phyloP scores from a whole-genome alignment of 2,797 vertebrate species.

The Cirrhinus mrigala region DNA sequence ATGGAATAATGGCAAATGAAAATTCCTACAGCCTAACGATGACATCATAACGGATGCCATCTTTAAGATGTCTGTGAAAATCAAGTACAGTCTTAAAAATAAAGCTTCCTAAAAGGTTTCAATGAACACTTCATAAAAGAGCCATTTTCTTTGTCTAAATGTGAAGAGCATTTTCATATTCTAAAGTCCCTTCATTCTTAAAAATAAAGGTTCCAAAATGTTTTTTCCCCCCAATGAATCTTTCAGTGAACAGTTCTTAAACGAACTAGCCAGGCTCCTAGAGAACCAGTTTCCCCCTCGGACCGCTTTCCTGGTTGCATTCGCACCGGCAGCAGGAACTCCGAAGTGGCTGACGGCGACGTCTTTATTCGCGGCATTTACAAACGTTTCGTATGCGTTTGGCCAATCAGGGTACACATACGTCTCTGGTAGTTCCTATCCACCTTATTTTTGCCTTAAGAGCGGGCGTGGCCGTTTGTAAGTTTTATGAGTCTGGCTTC shows the following conservation, averaged over 20 bases:
- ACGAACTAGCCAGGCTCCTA: neutral
- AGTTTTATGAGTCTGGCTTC: too few species aligned
- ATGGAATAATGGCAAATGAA: slow-evolving; percentile 23
- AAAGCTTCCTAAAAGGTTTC: neutral
- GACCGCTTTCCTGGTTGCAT: too few species aligned
- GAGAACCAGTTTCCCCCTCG: too few species aligned
- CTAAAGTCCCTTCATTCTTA: neutral
- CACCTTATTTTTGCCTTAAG: too few species aligned
- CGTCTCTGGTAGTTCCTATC: too few species aligned
- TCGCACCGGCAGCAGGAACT: too few species aligned
- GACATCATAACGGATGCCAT: slow-evolving; percentile 15
- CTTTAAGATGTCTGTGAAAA: slow-evolving; percentile 31
- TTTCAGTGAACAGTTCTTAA: neutral
- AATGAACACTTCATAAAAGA: neutral
- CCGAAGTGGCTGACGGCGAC: too few species aligned
- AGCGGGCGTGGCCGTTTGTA: too few species aligned
- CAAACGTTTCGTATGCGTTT: too few species aligned
- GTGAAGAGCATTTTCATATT: neutral
- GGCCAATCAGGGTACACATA: too few species aligned
- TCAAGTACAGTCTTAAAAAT: slow-evolving; percentile 5
- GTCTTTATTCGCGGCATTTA: too few species aligned
- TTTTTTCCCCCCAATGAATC: neutral
- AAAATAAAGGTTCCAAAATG: neutral
- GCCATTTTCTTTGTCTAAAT: too few species aligned
- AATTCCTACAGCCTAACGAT: slow-evolving; percentile 7